Conservation (phyloP, 1,140 invertebrate genomes). For the Eubasilissa regina region DNA sequence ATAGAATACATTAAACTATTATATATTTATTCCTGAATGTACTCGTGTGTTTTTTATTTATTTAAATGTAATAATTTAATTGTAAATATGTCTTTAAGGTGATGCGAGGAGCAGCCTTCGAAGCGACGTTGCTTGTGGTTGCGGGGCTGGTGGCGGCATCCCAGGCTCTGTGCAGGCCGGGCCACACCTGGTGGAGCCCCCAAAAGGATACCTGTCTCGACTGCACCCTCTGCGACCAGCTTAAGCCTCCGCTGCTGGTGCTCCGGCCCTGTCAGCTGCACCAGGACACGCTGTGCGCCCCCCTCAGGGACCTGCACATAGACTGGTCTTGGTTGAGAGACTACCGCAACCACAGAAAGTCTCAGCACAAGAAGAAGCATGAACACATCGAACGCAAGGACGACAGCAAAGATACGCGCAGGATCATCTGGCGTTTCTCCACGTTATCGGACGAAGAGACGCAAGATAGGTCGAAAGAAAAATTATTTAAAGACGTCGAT, state of each 20-base stretch:
- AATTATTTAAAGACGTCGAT: not conserved
- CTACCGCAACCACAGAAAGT: constrained; percentile 38
- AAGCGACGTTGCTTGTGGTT: constrained; percentile 57
- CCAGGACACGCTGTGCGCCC: constrained; percentile 77
- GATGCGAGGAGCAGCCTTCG: constrained; percentile 57
- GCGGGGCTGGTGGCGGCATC: constrained; percentile 64
- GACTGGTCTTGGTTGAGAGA: constrained; percentile 70
- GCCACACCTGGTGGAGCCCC: constrained; percentile 74
- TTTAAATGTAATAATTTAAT: not conserved
- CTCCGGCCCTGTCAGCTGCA: constrained; percentile 77
- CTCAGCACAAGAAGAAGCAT: constrained; percentile 42
- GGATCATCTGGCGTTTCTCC: constrained; percentile 44
- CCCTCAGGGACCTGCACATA: constrained; percentile 73
- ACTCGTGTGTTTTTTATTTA: not conserved
- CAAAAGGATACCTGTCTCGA: constrained; percentile 73
- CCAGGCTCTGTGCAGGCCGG: constrained; percentile 69
- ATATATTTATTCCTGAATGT: not conserved
- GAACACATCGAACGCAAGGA: constrained; percentile 24
- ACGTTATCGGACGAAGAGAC: constrained; percentile 42
- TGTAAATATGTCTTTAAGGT: constrained; percentile 47
- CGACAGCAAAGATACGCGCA: constrained; percentile 14
- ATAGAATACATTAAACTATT: too few species aligned
- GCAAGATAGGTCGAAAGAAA: constrained; percentile 1
- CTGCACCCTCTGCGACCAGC: constrained; percentile 76
- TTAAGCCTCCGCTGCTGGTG: constrained; percentile 70